Evolutionary conservation across 2,888 invertebrate genomes (phyloP).

Genomic region (Tetrapedia diversipes): DNA sequence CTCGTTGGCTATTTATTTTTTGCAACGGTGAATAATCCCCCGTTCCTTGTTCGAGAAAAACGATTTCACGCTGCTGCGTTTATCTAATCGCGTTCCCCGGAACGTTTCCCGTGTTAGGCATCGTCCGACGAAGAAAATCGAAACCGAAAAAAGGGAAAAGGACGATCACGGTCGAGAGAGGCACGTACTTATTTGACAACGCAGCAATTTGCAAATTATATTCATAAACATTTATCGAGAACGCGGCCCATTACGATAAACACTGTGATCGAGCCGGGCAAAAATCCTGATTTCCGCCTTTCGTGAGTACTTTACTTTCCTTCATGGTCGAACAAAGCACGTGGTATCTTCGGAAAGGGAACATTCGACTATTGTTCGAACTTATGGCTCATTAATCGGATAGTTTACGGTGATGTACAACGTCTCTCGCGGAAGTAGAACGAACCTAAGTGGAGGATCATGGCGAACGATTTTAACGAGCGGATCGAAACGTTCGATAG

Average conservation of each 20-base stretch:
- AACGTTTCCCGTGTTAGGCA: not conserved
- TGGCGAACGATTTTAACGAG: constrained; percentile 72
- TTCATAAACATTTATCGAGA: constrained; percentile 30
- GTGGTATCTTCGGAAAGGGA: constrained; percentile 1
- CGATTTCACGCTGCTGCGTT: constrained; percentile 33
- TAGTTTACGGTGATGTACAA: constrained; percentile 43
- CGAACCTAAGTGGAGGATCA: constrained; percentile 69
- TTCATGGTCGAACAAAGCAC: not conserved
- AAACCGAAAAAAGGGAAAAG: too few relatives aligned
- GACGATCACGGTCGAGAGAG: not conserved
- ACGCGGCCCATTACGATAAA: constrained; percentile 32
- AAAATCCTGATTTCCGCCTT: constrained; percentile 39
- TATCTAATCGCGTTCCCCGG: constrained; percentile 14
- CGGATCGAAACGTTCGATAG: constrained; percentile 73
- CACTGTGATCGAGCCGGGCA: constrained; percentile 25
- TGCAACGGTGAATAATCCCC: not conserved
- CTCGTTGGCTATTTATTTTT: constrained; percentile 3
- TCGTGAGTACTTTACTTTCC: constrained; percentile 20
- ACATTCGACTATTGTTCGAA: constrained; percentile 42
- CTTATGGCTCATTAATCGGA: constrained; percentile 42
- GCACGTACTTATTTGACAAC: not conserved
- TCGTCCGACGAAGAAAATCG: not conserved
- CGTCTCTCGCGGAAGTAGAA: constrained; percentile 70
- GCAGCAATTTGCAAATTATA: constrained; percentile 43
- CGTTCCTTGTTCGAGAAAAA: not conserved